Base-by-base conservation (phyloP, 92 coral and sea anemone genomes). In the Galaxea fascicularis region DNA sequence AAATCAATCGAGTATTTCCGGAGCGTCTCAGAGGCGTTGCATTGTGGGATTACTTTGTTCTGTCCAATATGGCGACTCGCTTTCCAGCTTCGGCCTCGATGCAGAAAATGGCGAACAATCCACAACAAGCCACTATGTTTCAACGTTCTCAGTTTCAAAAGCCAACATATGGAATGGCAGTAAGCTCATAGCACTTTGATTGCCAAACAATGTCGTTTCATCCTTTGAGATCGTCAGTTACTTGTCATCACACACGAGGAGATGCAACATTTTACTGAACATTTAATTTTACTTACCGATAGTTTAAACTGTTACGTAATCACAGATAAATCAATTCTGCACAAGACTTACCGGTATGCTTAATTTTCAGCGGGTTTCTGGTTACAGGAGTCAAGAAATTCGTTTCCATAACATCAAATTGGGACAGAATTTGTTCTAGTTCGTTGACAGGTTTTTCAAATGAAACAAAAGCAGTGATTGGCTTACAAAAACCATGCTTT, bases 51-150 rank as follows among this genome's bases (percentile, higher is more conserved):
- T 80, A 78, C 69, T 68, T 84, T 89, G 74, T 83, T 39, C 67
- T 41, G 49, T 86, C 58, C 95, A 94, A 94, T 80, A 94, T 94
- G 98, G 98, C 98, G 93, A 89, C 93, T 52, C 95, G 95, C 73
- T 94, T 94, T 80, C 98, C 98, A 72, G 98, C 98, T 13, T 94
- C 98, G 69, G 93, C 90, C 8, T 90, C 91, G 59, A 94, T 94
- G 98, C 95, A 94, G 91, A 91, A 86, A 82, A 94, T 94, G 98
- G 98, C 98, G 75, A 88, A 88, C 78, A 91, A 92, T 87, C 98
- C 98, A 20, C 98, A 91, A 76, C 98, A 91, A 85, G 57, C 85
- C 64, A 83, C 93, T n/a, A 91, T 91, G 87, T 94, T 86, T 85
- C 98, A 89, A 56, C 92, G 98, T 18, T 80, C 92, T 69, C 98